Percentiles rank a stretch among this genome's conserved stretches.
Evolutionary conservation across 2,888 invertebrate species (phyloP).

Genomic region (Harpagoxenus sublaevis): DNA sequence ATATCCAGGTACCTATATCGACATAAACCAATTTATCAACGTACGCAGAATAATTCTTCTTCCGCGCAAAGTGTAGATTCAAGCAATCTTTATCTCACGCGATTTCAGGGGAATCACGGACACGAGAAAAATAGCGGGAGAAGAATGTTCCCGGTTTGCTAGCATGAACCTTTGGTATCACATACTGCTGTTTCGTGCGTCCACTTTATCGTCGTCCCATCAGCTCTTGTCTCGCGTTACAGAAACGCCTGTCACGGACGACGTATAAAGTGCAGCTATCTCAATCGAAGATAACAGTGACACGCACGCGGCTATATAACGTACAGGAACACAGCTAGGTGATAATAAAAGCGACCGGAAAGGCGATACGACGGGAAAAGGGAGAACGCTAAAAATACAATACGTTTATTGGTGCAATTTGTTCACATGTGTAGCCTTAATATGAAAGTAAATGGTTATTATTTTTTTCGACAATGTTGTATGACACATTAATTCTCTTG

Average conservation of each 20-base stretch:
- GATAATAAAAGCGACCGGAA: conserved; percentile 38
- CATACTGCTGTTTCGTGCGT: conserved; percentile 38
- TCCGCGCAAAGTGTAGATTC: not conserved
- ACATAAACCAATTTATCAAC: not conserved
- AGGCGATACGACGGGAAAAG: conserved; percentile 22
- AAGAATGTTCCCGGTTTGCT: conserved; percentile 12
- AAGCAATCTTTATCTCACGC: not conserved
- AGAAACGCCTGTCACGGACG: conserved; percentile 29
- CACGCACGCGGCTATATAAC: not conserved
- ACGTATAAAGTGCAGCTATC: conserved; percentile 37
- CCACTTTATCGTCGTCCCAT: conserved; percentile 37
- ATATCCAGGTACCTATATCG: not conserved
- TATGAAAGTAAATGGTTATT: conserved; percentile 17
- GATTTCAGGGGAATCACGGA: conserved; percentile 9
- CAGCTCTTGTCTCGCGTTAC: conserved; percentile 52
- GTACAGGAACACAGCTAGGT: not conserved
- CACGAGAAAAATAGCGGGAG: conserved; percentile 15
- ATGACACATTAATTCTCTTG: conserved; percentile 11
- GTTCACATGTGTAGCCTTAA: conserved; percentile 10
- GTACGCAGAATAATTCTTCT: not conserved
- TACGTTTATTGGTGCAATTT: conserved; percentile 45
- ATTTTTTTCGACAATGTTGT: not conserved
- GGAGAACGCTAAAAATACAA: conserved; percentile 39
- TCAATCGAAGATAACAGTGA: conserved; percentile 44
- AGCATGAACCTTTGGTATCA: conserved; percentile 7